Base-by-base conservation (phyloP, 2,113 vertebrate genomes). In the Mus spicilegus region DNA sequence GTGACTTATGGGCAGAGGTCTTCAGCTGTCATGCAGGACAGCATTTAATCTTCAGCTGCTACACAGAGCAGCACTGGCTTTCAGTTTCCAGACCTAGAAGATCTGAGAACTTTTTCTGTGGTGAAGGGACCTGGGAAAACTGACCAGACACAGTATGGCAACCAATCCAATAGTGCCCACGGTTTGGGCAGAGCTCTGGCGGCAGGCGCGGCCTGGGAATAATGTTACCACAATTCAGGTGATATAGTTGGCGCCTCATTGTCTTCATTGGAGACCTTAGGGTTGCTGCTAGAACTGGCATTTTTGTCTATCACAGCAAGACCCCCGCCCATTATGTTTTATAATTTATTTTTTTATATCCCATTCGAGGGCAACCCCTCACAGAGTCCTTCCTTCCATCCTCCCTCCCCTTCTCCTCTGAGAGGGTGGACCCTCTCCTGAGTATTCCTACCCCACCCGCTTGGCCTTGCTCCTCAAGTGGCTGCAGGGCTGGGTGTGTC, bases 131-230 rank as follows among this genome's bases (percentile, higher is more conserved):
- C 20, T 76, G 22, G 80, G 11, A 80, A 80, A 80, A 36, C 19
- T 22, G 77, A 80, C 17, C 9, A 39, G 54, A 20, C 20, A 14
- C 54, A 58, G 11, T 39, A 82, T 36, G 51, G 80, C 20, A 58
- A 36, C n/a, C 36, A 24, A n/a, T 11, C 28, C 54, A 81, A 39
- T 0, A n/a, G 78, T 24, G 33, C 6, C 8, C 33, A n/a, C 10
- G 4, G 51, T 11, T 36, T 80, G 78, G 19, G 78, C 30, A 81
- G 19, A n/a, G 19, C 51, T 9, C 10, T 58, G 19, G 78, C 11
- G 4, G 77, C 30, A 5, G 49, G 3, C 0, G 8, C 33, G 7
- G 46, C 11, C 7, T 4, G 28, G 46, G 28, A 7, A 20, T 11
- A 80, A 33, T 4, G 0, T 51, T 20, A 54, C 30, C 16, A 54